These are phyloP conservation scores for Urocyon cinereoargenteus DNA, from an alignment of 2,797 vertebrate genomes.

Conservation along the genomic window DNA sequence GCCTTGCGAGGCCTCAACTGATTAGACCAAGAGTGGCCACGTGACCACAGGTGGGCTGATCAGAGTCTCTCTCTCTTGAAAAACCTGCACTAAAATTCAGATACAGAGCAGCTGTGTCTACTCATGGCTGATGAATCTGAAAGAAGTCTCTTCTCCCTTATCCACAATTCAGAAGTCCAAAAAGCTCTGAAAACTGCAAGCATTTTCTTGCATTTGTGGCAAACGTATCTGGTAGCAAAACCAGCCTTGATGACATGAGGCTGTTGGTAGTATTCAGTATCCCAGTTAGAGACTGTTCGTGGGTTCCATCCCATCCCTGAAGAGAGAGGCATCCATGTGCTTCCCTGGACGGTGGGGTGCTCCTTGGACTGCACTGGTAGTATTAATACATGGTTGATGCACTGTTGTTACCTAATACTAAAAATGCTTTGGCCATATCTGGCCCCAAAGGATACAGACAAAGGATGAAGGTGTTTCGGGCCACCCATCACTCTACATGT, in stretches of 20 bases:
- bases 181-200: neutral
- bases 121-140: neutral
- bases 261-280: neutral
- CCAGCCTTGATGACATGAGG: neutral
- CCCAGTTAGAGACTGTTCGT: neutral
- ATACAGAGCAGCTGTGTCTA: neutral
- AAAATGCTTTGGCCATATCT: neutral
- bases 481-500: fast-evolving
- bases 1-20: neutral
- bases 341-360: neutral
- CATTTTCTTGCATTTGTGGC: neutral
- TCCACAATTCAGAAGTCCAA: neutral
- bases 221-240: neutral
- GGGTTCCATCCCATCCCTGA: too few species aligned
- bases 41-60: neutral
- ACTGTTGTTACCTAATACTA: neutral
- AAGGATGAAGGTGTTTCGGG: neutral
- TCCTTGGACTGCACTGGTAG: neutral
- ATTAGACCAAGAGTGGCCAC: neutral
- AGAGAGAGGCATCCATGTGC: neutral
- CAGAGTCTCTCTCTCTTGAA: neutral
- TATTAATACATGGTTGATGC: neutral
- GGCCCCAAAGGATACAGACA: neutral
- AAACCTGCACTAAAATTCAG: neutral
- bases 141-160: neutral